Base-by-base conservation (phyloP, 2,888 invertebrate genomes). In the Pecten maximus region DNA sequence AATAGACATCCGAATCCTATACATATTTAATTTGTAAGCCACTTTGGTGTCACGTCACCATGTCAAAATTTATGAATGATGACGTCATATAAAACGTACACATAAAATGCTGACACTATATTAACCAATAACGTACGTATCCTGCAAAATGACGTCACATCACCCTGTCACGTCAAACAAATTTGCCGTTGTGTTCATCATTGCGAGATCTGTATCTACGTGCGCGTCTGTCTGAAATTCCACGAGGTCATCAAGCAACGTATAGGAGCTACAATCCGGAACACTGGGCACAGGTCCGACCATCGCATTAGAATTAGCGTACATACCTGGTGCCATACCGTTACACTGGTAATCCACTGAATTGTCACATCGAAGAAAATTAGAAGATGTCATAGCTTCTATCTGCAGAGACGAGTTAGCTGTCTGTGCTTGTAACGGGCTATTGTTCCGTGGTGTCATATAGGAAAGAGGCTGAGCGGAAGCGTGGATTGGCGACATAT, bases 301-400 rank as follows among this genome's bases (percentile, higher is more conserved):
- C 28, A 87, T n/a, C 0, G 54, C 60, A 48, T 60, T 74, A 28
- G 60, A 40, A 23, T 74, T 86, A 6, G 40, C 40, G 35, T 50
- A 88, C 40, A 40, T 87, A 2, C 89, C 54, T 19, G 35, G 44
- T 35, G 44, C 91, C 48, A 91, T 89, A 74, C 87, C 90, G 39
- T 91, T 91, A 23, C 91, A 92, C 87, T 92, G 93, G 0, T 91
- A 90, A 10, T 94, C 93, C 89, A 93, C 91, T 23, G 91, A 90
- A 88, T 90, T 92, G 89, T 94, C 94, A 91, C 93, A 93, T n/a
- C 93, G 93, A 92, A 94, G 92, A 87, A 91, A 94, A 88, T 93
- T 92, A 91, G 94, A 92, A 89, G 94, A 94, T 89, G 94, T 92
- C 90, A 94, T 92, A 88, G 94, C 93, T 88, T 94, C 94, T 54